Evolutionary conservation across 2,888 invertebrate genomes (phyloP).

Genomic region (Isotomurus palustris): DNA sequence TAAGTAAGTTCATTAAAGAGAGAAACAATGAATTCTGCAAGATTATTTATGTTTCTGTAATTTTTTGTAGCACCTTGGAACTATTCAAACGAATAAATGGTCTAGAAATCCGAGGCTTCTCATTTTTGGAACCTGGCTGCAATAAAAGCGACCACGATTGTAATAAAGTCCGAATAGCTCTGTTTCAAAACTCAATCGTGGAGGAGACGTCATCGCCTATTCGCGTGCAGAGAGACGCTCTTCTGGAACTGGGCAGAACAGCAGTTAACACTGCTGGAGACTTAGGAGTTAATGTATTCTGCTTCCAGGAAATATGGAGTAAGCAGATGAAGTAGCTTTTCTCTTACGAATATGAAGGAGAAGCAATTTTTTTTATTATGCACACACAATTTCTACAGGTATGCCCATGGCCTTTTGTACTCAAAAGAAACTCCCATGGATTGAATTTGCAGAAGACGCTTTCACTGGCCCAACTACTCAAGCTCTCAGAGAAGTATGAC

Average conservation of each 20-base stretch:
- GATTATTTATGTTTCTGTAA: too few species aligned
- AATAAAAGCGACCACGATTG: too few species aligned
- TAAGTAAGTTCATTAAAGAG: too few species aligned
- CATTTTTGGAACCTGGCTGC: too few species aligned
- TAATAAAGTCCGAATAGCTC: conserved; percentile 8
- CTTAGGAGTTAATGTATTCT: conserved; percentile 18
- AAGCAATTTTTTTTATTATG: background rate
- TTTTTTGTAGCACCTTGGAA: too few species aligned
- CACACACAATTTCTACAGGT: conserved; percentile 2
- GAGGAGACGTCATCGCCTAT: conserved; percentile 8
- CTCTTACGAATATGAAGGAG: background rate
- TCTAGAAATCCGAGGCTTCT: too few species aligned
- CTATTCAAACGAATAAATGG: too few species aligned
- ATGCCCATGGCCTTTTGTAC: conserved; percentile 31
- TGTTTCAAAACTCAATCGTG: conserved; percentile 22
- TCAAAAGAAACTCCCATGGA: conserved; percentile 29
- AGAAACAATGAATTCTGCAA: too few species aligned
- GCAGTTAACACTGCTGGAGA: conserved; percentile 7
- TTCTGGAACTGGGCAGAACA: conserved; percentile 6
- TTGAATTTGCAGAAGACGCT: conserved; percentile 27
- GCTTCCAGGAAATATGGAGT: conserved; percentile 32
- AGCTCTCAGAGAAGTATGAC: background rate
- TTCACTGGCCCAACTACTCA: conserved; percentile 13
- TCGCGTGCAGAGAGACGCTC: conserved; percentile 7
- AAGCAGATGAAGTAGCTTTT: too few species aligned